Conservation (phyloP, 35 echinoderm and acorn worm species). For the Apostichopus californicus region DNA sequence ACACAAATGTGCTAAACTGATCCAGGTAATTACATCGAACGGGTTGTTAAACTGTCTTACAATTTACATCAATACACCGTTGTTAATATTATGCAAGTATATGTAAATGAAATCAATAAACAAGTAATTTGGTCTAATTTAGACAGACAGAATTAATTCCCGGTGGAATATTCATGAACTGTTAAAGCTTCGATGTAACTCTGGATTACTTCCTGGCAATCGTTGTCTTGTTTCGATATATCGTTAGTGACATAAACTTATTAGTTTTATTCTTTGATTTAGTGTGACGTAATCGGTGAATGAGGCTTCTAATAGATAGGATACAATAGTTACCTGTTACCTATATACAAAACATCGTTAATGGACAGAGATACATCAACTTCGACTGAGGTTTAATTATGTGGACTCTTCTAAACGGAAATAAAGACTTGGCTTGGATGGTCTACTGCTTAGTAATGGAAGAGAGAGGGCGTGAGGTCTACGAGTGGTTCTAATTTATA, state of each 20-base stretch:
- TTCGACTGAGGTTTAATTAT: background rate
- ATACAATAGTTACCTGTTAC: no score
- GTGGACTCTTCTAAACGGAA: conserved; percentile 21
- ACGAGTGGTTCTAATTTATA: background rate
- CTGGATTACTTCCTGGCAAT: background rate
- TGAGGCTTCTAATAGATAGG: background rate
- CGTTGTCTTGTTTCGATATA: background rate
- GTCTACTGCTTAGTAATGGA: background rate
- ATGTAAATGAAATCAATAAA: no score
- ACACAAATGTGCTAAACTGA: no score
- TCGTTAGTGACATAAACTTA: background rate
- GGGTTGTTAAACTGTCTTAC: no score
- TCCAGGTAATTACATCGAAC: no score
- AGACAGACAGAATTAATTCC: background rate
- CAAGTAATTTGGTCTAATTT: background rate
- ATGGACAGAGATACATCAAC: background rate
- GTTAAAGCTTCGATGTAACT: background rate
- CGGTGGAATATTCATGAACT: background rate
- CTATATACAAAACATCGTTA: no score
- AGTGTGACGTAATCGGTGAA: background rate
- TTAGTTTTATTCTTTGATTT: background rate
- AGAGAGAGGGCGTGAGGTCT: conserved; percentile 16
- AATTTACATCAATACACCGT: no score
- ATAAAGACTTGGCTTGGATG: background rate
- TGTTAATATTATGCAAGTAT: no score